Percentiles rank a stretch among this genome's conserved stretches.
Conservation (phyloP, 2,113 vertebrate genomes). For the Chloebia gouldiae region DNA sequence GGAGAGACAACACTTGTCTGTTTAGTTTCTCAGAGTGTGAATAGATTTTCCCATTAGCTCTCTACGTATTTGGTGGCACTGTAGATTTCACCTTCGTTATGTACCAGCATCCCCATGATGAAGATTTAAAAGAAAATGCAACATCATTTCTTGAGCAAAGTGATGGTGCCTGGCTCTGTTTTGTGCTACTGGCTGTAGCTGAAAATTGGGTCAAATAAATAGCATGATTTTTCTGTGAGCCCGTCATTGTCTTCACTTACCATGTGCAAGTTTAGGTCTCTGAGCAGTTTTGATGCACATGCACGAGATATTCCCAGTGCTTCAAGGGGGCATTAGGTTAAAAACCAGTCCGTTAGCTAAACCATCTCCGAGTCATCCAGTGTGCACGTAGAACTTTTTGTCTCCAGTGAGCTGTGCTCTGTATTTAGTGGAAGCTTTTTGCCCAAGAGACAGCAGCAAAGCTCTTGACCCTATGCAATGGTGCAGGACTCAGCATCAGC, state of each 20-base stretch:
- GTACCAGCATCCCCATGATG: background rate
- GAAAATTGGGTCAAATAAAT: background rate
- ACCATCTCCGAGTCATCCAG: background rate
- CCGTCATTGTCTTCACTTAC: background rate
- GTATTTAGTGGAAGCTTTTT: background rate
- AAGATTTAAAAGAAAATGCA: background rate
- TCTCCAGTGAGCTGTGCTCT: background rate
- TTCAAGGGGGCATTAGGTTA: conserved; percentile 1
- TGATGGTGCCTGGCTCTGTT: background rate
- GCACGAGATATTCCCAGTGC: background rate
- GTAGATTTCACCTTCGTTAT: background rate
- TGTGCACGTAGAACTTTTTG: background rate
- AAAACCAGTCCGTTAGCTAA: background rate
- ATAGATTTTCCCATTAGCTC: background rate
- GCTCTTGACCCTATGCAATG: background rate
- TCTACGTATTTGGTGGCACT: background rate
- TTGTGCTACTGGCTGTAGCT: background rate
- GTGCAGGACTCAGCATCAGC: background rate
- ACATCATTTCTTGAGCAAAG: background rate
- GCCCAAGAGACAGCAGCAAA: background rate
- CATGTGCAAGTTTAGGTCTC: background rate
- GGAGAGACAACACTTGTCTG: background rate
- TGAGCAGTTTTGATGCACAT: background rate
- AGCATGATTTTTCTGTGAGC: background rate
- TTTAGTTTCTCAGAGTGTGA: background rate